Evolutionary conservation across 2,113 vertebrate species (phyloP).

Genomic region (Corythaeola cristata): DNA sequence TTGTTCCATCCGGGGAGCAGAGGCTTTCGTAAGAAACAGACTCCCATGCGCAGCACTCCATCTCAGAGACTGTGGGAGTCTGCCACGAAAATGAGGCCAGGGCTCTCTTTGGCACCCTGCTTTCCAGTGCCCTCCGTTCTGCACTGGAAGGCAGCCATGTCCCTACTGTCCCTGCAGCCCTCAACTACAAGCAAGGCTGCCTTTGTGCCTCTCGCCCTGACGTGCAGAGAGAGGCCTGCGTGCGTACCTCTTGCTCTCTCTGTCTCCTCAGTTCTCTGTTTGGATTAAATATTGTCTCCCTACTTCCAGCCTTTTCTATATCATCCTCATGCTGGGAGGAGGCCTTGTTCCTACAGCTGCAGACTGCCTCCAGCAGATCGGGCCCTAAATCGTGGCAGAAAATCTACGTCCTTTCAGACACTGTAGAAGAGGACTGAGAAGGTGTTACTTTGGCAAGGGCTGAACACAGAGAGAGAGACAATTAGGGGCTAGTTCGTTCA

Average conservation of each 20-base stretch:
- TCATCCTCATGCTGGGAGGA: not conserved
- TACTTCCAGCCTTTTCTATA: not conserved
- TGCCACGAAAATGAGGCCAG: not conserved
- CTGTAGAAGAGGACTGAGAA: not conserved
- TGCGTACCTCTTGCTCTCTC: not conserved
- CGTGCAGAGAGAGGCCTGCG: not conserved
- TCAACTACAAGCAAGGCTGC: not conserved
- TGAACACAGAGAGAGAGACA: slow-evolving; percentile 2
- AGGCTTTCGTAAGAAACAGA: slow-evolving; percentile 18
- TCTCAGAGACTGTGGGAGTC: slow-evolving; percentile 8
- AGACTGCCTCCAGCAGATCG: not conserved
- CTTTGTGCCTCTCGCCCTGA: not conserved
- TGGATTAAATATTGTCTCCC: not conserved
- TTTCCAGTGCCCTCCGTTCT: not conserved
- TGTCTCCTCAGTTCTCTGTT: slow-evolving; percentile 7
- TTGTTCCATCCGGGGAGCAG: slow-evolving; percentile 23
- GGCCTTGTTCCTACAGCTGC: not conserved
- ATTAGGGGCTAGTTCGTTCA: slow-evolving; percentile 33
- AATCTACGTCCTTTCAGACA: not conserved
- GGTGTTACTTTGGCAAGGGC: slow-evolving; percentile 27
- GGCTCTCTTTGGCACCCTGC: not conserved
- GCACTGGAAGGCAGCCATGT: not conserved
- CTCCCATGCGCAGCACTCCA: not conserved
- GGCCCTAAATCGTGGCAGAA: not conserved
- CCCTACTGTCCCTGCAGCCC: not conserved